Evolutionary conservation across 2,113 vertebrate genomes (phyloP), one percentile per base, ranked within the genome.

Genomic region (Corythaeola cristata): DNA sequence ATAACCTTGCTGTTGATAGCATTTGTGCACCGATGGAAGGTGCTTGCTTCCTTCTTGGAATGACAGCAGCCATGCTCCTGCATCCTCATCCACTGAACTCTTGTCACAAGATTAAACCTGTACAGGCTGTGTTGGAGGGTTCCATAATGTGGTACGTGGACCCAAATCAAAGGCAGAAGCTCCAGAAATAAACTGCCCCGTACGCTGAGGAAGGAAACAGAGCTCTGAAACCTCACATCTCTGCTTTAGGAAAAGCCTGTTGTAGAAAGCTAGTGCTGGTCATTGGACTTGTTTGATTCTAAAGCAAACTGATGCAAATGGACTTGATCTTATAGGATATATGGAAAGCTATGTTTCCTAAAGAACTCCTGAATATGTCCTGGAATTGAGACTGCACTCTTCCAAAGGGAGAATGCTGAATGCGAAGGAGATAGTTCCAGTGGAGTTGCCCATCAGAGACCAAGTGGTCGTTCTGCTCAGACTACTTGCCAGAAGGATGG

Each of bases 381-480:
- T 89, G 85, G 72, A 73, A 35, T 52, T 81, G 59, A 79, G 44
- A 49, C 30, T 63, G 23, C 35, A 33, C 4, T 47, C 49, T 77
- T 82, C 37, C 50, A 37, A 44, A 49, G 55, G 71, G 69, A 79
- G 49, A 44, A 35, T 47, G 47, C 33, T 22, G 52, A 74, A 92
- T 30, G 30, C 47, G n/a, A 22, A 59, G 49, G 30, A 50, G 69
- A 49, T n/a, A 8, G 45, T 44, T 85, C n/a, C 58, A 75, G 77
- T 45, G 0, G 0, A 3, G 2, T 60, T 88, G 3, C 2, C 35
- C 73, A 50, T 58, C 33, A 12, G 83, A 66, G 79, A 58, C 39
- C 3, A 11, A 45, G 76, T 26, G 39, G 44, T 56, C 0, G 0
- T 14, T 78, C 75, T 68, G 16, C 52, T 58, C 64, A 37, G 45